Conservation (phyloP, 1,140 invertebrate genomes). For the Zophobas morio region DNA sequence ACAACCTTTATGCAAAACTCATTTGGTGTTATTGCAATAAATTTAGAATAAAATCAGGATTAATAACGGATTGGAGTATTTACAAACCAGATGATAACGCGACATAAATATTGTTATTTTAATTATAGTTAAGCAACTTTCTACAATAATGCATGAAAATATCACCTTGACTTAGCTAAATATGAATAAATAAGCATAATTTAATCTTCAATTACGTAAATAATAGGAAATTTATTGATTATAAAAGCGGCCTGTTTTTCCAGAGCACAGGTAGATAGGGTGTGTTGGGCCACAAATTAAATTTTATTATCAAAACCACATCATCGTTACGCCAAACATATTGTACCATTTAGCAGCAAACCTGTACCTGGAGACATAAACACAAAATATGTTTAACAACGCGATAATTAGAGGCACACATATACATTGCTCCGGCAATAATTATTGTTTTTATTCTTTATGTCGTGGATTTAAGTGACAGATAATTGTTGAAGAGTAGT, state of each 20-base stretch:
- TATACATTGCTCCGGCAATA: background rate
- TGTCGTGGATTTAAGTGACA: background rate
- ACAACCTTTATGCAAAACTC: slow-evolving; percentile 9
- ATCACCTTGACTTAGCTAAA: slow-evolving; percentile 33
- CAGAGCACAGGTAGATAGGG: slow-evolving; percentile 4
- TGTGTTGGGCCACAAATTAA: slow-evolving; percentile 18
- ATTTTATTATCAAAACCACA: slow-evolving; percentile 10
- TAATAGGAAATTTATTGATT: slow-evolving; percentile 30
- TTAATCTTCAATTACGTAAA: slow-evolving; percentile 40
- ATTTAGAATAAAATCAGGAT: slow-evolving; percentile 11
- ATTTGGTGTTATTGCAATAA: slow-evolving; percentile 13
- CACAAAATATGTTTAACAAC: background rate
- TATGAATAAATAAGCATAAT: slow-evolving; percentile 41
- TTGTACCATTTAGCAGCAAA: background rate
- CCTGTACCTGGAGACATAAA: slow-evolving; percentile 3
- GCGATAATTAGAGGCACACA: background rate
- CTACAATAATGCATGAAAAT: slow-evolving; percentile 25
- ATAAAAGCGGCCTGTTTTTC: slow-evolving; percentile 19
- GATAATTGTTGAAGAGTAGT: slow-evolving; percentile 22
- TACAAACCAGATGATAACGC: slow-evolving; percentile 29
- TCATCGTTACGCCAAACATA: background rate
- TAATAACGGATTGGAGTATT: slow-evolving; percentile 20
- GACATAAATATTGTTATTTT: slow-evolving; percentile 36
- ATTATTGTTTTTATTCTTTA: background rate
- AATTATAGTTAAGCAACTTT: slow-evolving; percentile 29